A percentile compares a stretch with the other conserved stretches of the same genome.
phyloP scores from a whole-genome alignment of 1,140 invertebrate species.

The Bombus sylvicola region DNA sequence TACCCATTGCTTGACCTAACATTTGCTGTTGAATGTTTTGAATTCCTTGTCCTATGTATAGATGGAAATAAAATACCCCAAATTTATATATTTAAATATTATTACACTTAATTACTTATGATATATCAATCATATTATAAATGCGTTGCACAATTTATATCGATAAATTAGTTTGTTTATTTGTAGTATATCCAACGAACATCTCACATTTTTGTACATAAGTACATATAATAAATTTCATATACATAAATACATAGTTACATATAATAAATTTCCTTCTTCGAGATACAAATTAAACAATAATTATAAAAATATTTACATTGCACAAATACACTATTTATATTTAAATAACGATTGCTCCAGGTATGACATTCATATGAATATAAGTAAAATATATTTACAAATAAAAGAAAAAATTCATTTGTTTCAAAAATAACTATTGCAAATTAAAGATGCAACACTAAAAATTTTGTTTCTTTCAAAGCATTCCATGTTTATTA shows the following conservation, averaged over 20 bases:
- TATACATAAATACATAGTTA: background rate
- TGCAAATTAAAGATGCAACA: background rate
- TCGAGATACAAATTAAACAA: background rate
- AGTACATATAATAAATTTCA: background rate
- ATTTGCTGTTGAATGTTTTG: slow-evolving; percentile 84
- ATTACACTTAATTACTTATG: background rate
- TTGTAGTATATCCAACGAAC: background rate
- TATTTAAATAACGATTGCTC: background rate
- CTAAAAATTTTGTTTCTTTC: background rate
- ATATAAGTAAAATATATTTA: background rate
- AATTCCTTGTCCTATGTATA: slow-evolving; percentile 79
- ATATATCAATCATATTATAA: slow-evolving; percentile 44
- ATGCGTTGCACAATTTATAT: background rate
- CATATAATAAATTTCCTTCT: background rate
- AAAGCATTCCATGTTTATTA: background rate
- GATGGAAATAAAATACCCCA: slow-evolving; percentile 22
- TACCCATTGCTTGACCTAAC: slow-evolving; percentile 83
- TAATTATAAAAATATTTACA: background rate
- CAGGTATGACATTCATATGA: background rate
- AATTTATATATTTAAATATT: background rate
- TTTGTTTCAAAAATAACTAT: background rate
- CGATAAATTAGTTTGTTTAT: background rate
- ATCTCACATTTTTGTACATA: background rate
- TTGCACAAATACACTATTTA: too few species aligned
- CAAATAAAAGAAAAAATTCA: background rate